Base-by-base conservation (phyloP, 2,888 invertebrate species). In the Catocala fraxini region DNA sequence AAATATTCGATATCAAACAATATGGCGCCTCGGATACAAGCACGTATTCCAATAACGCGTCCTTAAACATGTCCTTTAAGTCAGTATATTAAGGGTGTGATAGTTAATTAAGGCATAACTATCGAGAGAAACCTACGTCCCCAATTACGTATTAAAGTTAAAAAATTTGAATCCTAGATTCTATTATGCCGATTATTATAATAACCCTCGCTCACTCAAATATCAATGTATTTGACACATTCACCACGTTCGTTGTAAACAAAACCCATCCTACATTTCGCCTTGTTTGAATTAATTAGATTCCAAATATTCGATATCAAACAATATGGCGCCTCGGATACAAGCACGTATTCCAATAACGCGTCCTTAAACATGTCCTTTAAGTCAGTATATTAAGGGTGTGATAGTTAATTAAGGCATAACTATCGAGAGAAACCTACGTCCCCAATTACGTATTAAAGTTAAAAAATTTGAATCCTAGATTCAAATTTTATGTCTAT, bases 81-180 rank as follows among this genome's bases (percentile, higher is more conserved):
- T 35, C 43, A 53, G 12, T 39, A 51, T 45, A 49, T 54, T 42
- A 45, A 35, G 35, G 15, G 15, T 15, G 6, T 51, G 48, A 51
- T 48, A 15, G 51, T 60, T 56, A 70, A 76, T 76, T 58, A 65
- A 62, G 53, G 25, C 13, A 49, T 33, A 54, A 66, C 57, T 57
- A 61, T 56, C 15, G 25, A 41, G 9, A 46, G 51, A 56, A 63
- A 60, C 46, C 43, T 43, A 57, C 35, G 7, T 7, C 43, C 41
- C 45, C 45, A 65, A 65, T 70, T 46, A 63, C 35, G n/a, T n/a
- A n/a, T n/a, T n/a, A n/a, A n/a, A n/a, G n/a, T n/a, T n/a, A n/a
- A n/a, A n/a, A n/a, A n/a, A n/a, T n/a, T n/a, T n/a, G n/a, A n/a
- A n/a, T n/a, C n/a, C n/a, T n/a, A n/a, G n/a, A n/a, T n/a, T n/a